Evolutionary conservation across 2,797 vertebrate species (phyloP).

Genomic region (Natrix natrix): DNA sequence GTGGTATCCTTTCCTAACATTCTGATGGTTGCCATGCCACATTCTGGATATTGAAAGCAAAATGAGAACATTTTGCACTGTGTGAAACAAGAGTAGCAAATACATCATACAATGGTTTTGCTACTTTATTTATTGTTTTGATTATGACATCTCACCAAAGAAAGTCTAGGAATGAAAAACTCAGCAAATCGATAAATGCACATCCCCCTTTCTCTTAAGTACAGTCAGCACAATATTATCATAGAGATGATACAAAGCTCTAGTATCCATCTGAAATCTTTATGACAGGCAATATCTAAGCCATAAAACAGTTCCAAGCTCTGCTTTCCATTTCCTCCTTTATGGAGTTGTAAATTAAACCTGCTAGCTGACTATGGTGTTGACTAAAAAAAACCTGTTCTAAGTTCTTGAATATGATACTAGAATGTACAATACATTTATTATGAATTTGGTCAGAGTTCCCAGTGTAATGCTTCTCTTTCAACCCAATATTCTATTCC

Average conservation of each 20-base stretch:
- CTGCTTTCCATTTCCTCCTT: slow-evolving; percentile 30
- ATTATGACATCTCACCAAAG: slow-evolving; percentile 41
- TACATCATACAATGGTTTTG: not conserved
- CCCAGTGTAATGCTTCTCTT: not conserved
- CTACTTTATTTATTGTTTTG: slow-evolving; percentile 27
- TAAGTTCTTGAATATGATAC: slow-evolving; percentile 15
- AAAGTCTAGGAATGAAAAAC: slow-evolving; percentile 42
- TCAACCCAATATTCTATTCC: not conserved
- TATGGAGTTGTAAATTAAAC: slow-evolving; percentile 55
- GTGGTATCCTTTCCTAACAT: not conserved
- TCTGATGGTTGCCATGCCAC: not conserved
- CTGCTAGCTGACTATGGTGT: slow-evolving; percentile 45
- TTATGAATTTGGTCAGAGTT: not conserved
- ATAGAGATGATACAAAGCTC: slow-evolving; percentile 17
- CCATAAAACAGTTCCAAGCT: slow-evolving; percentile 49
- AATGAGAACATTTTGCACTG: not conserved
- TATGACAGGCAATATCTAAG: slow-evolving; percentile 53
- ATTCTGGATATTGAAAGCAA: not conserved
- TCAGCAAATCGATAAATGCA: slow-evolving; percentile 39
- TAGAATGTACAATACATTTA: not conserved
- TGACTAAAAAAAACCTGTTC: slow-evolving; percentile 45
- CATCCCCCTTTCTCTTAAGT: not conserved
- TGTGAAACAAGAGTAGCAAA: not conserved
- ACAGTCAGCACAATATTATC: slow-evolving; percentile 37
- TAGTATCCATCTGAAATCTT: slow-evolving; percentile 28